Conservation (phyloP, 1,140 invertebrate genomes). For the Drosophila busckii region DNA sequence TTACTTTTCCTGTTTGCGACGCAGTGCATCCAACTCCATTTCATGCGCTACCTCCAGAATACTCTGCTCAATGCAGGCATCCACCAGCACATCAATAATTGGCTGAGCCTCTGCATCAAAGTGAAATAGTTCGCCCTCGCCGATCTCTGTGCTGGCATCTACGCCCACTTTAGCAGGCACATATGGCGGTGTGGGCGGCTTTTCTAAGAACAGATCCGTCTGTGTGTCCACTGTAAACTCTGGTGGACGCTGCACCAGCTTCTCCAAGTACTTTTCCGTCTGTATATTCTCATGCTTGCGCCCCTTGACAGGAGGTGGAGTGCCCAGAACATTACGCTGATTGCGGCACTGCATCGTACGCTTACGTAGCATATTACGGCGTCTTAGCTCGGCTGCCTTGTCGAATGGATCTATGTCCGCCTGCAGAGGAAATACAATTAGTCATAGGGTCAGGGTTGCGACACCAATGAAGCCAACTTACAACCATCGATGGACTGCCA, state of each 20-base stretch:
- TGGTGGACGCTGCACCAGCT: constrained; percentile 85
- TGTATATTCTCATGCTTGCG: constrained; percentile 90
- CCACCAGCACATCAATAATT: constrained; percentile 91
- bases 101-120: constrained; percentile 94
- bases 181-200: constrained; percentile 86
- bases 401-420: constrained; percentile 69
- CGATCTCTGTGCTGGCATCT: constrained; percentile 91
- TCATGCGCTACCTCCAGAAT: constrained; percentile 90
- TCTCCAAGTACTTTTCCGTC: constrained; percentile 92
- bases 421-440: constrained; percentile 44
- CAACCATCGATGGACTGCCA: constrained; percentile 59
- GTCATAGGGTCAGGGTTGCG: constrained; percentile 49
- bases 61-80: constrained; percentile 92
- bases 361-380: constrained; percentile 80
- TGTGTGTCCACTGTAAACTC: constrained; percentile 88
- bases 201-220: constrained; percentile 91
- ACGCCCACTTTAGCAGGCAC: constrained; percentile 88
- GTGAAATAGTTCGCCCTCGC: constrained; percentile 93
- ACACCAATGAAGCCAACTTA: constrained; percentile 37
- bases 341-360: constrained; percentile 79
- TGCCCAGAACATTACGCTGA: constrained; percentile 80
- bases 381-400: constrained; percentile 80
- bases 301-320: constrained; percentile 87
- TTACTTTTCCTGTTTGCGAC: constrained; percentile 86
- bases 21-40: constrained; percentile 86